Conservation (phyloP, 2,113 vertebrate genomes). For the Toxotes chatareus region DNA sequence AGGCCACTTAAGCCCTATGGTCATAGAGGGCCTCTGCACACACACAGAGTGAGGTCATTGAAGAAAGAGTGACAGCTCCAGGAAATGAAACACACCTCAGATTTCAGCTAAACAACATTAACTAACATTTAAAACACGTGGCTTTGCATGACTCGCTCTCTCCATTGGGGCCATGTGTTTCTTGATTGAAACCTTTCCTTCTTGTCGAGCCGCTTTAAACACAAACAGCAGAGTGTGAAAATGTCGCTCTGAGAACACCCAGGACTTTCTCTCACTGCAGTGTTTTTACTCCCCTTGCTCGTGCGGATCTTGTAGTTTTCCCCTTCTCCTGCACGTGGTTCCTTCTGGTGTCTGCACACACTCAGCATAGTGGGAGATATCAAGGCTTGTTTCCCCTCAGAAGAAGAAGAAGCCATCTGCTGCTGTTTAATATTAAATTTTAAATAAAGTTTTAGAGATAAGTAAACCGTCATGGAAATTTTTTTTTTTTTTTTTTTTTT, state of each 20-base stretch:
- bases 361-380: conserved; percentile 24
- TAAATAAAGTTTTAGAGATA: conserved; percentile 49
- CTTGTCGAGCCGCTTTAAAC: conserved; percentile 31
- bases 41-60: conserved; percentile 74
- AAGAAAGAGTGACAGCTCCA: conserved; percentile 74
- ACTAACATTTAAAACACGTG: conserved; percentile 71
- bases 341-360: conserved; percentile 15
- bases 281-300: not conserved
- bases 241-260: conserved; percentile 42
- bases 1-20: conserved; percentile 60
- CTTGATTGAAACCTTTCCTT: conserved; percentile 62
- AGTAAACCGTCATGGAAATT: conserved; percentile 49
- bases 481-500: too few species aligned
- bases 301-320: conserved; percentile 14
- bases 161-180: not conserved
- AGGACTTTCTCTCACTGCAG: conserved; percentile 12
- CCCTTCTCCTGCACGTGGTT: not conserved
- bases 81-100: conserved; percentile 83
- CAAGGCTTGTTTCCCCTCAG: conserved; percentile 43
- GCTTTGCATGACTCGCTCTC: conserved; percentile 8
- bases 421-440: conserved; percentile 69
- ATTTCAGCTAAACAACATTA: conserved; percentile 75
- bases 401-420: conserved; percentile 58
- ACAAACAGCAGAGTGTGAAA: conserved; percentile 65
- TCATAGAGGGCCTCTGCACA: conserved; percentile 42